Percentiles rank a stretch among this genome's conserved stretches.
Evolutionary conservation across 2,797 vertebrate genomes (phyloP).

Genomic region (Botia kubotai): DNA sequence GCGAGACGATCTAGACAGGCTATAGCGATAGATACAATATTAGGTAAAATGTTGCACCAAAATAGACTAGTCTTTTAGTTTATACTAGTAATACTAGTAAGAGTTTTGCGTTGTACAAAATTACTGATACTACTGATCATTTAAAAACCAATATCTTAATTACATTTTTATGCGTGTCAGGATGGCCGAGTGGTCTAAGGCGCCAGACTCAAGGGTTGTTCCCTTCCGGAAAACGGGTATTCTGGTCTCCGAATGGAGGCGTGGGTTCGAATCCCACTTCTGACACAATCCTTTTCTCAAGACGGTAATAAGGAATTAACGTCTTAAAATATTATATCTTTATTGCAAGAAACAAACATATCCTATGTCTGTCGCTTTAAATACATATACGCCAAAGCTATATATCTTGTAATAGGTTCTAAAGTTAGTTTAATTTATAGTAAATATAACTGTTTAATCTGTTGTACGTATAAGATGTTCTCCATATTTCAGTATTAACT

Average conservation of each 20-base stretch:
- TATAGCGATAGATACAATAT: too few relatives aligned
- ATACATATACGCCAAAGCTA: too few relatives aligned
- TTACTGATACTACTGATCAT: too few relatives aligned
- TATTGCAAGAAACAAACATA: too few relatives aligned
- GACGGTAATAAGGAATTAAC: too few relatives aligned
- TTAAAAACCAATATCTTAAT: too few relatives aligned
- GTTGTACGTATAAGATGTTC: background rate
- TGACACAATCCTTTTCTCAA: conserved; percentile 68
- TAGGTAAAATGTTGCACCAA: too few relatives aligned
- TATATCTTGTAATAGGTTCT: too few relatives aligned
- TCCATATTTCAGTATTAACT: background rate
- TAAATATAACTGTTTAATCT: background rate
- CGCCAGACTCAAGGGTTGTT: conserved; percentile 81
- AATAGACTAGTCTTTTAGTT: too few relatives aligned
- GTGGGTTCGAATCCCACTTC: conserved; percentile 87
- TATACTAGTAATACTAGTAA: too few relatives aligned
- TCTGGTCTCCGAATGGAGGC: conserved; percentile 86
- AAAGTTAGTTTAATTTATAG: background rate
- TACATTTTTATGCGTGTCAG: conserved; percentile 76
- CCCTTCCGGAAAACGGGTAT: conserved; percentile 73
- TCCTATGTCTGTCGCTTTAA: too few relatives aligned
- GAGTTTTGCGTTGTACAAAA: too few relatives aligned
- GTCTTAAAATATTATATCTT: background rate
- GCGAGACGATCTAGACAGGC: background rate
- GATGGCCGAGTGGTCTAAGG: conserved; percentile 87